Percentiles rank a stretch among this genome's conserved stretches.
phyloP scores from a whole-genome alignment of 2,797 vertebrate genomes.

The Cuculus canorus region DNA sequence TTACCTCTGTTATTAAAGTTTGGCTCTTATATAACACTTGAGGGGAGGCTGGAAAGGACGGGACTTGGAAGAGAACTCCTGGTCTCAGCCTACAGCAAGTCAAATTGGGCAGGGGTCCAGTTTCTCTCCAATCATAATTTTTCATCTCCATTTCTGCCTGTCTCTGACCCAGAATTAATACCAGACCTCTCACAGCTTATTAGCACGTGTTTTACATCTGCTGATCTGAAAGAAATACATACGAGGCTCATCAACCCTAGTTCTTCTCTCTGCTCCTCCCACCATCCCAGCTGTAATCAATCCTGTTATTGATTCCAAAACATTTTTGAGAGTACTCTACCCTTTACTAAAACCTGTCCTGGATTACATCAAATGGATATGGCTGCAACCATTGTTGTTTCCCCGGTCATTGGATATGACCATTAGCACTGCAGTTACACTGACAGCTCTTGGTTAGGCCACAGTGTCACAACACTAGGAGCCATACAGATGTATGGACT shows the following conservation, averaged over 20 bases:
- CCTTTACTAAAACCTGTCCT: background rate
- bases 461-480: fast-evolving
- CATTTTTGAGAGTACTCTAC: background rate
- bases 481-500: fast-evolving
- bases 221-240: background rate
- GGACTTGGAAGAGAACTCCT: background rate
- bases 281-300: background rate
- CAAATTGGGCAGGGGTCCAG: background rate
- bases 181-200: background rate
- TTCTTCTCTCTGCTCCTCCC: background rate
- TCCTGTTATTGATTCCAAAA: background rate
- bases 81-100: background rate
- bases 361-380: background rate
- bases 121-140: background rate
- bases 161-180: background rate
- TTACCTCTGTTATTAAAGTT: background rate
- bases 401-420: background rate
- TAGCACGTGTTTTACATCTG: background rate
- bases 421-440: background rate
- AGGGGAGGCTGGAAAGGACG: background rate
- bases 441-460: background rate
- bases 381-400: background rate
- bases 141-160: background rate
- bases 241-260: background rate
- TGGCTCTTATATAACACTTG: background rate